Evolutionary conservation across 2,888 invertebrate genomes (phyloP).

Genomic region (Lasioglossum lativentre): DNA sequence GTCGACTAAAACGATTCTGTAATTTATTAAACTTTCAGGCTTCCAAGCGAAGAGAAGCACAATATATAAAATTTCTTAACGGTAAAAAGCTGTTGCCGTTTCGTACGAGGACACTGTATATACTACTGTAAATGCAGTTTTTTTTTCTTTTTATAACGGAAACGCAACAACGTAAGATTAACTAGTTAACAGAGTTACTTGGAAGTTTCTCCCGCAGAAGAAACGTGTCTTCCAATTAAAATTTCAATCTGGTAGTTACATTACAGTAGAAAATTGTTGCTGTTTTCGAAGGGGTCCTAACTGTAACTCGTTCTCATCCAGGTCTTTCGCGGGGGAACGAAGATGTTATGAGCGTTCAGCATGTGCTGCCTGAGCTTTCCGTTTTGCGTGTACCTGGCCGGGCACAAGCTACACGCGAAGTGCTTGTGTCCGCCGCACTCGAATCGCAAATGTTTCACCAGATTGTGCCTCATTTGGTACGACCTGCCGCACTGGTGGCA

Average conservation of each 20-base stretch:
- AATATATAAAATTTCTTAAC: background rate
- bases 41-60: background rate
- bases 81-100: background rate
- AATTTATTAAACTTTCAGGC: background rate
- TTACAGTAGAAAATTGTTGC: too few relatives aligned
- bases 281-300: background rate
- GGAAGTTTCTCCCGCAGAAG: background rate
- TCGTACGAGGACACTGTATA: background rate
- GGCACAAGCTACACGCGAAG: slow-evolving; percentile 68
- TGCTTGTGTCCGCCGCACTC: slow-evolving; percentile 78
- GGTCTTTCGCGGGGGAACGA: slow-evolving; percentile 68
- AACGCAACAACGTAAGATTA: background rate
- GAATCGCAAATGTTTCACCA: slow-evolving; percentile 80
- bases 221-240: background rate
- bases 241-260: background rate
- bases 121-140: background rate
- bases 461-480: slow-evolving; percentile 75
- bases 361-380: slow-evolving; percentile 72
- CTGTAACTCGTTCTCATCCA: slow-evolving; percentile 36
- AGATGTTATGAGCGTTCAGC: slow-evolving; percentile 69
- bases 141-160: too few relatives aligned
- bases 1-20: background rate
- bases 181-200: background rate
- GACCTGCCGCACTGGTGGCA: slow-evolving; percentile 78
- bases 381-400: slow-evolving; percentile 69